Evolutionary conservation across 2,113 vertebrate species (phyloP).

Genomic region (Lepidothrix coronata): DNA sequence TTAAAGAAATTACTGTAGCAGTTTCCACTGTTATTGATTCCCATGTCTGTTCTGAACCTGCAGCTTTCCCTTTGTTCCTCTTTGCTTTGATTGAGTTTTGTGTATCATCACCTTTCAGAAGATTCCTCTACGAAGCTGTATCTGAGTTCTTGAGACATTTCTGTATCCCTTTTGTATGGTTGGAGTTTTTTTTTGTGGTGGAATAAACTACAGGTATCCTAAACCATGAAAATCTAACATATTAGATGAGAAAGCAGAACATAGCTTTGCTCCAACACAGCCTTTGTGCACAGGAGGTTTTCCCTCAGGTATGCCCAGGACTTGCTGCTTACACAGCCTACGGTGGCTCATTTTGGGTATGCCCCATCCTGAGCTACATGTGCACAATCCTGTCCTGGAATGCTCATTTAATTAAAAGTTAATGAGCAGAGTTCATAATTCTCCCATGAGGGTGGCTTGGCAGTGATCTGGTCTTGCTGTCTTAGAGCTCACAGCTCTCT

Average conservation of each 20-base stretch:
- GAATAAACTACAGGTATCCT: neutral
- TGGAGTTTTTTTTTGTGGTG: neutral
- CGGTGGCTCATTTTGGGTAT: neutral
- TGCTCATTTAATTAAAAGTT: neutral
- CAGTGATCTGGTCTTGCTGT: neutral
- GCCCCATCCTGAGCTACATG: neutral
- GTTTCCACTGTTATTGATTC: neutral
- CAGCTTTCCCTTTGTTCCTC: neutral
- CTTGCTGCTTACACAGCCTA: neutral
- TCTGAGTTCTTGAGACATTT: neutral
- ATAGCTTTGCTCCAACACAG: neutral
- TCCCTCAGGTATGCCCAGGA: rapidly evolving
- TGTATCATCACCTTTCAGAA: neutral
- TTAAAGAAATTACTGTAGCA: neutral
- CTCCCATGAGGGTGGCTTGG: rapidly evolving
- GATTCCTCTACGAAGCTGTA: neutral
- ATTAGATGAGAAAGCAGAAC: neutral
- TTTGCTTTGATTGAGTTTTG: neutral
- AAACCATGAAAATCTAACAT: neutral
- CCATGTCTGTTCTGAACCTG: neutral
- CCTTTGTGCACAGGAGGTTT: neutral
- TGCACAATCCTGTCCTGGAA: neutral
- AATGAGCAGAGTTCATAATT: neutral
- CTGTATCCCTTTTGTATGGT: neutral
- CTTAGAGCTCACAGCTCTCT: neutral